Conservation (phyloP, 2,888 invertebrate genomes). For the Lasioglossum calceatum region DNA sequence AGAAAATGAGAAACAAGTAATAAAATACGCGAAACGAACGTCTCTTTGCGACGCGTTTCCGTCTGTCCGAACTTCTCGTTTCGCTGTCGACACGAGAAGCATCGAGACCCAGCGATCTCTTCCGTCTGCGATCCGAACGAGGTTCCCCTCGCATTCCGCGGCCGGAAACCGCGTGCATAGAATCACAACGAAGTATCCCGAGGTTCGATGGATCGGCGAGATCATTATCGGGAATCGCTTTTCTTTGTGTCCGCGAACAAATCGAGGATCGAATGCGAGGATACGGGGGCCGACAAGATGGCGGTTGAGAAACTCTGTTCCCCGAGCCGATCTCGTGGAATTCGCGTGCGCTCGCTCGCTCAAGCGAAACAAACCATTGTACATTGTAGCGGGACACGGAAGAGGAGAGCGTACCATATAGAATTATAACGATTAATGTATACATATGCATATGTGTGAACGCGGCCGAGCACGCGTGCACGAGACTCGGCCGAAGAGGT, state of each 20-base stretch:
- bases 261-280: constrained; percentile 18
- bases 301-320: background rate
- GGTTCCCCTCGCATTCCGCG: constrained; percentile 15
- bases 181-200: constrained; percentile 6
- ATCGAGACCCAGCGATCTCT: constrained; percentile 31
- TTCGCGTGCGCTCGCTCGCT: constrained; percentile 36
- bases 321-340: background rate
- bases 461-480: constrained; percentile 43
- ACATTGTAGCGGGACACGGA: constrained; percentile 39
- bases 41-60: constrained; percentile 63
- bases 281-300: background rate
- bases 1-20: constrained; percentile 3
- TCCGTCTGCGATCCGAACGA: constrained; percentile 30
- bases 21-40: constrained; percentile 40
- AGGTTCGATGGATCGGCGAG: background rate
- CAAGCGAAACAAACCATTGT: constrained; percentile 41
- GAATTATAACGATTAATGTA: constrained; percentile 52
- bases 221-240: background rate
- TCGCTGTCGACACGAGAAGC: constrained; percentile 22
- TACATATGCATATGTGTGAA: constrained; percentile 43
- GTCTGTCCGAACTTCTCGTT: constrained; percentile 62
- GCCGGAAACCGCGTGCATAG: background rate
- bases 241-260: background rate
- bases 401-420: constrained; percentile 19
- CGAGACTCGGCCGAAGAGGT: background rate